These are phyloP conservation scores for Scolopax rusticola DNA, from an alignment of 2,797 vertebrate species.

Conservation along the genomic window DNA sequence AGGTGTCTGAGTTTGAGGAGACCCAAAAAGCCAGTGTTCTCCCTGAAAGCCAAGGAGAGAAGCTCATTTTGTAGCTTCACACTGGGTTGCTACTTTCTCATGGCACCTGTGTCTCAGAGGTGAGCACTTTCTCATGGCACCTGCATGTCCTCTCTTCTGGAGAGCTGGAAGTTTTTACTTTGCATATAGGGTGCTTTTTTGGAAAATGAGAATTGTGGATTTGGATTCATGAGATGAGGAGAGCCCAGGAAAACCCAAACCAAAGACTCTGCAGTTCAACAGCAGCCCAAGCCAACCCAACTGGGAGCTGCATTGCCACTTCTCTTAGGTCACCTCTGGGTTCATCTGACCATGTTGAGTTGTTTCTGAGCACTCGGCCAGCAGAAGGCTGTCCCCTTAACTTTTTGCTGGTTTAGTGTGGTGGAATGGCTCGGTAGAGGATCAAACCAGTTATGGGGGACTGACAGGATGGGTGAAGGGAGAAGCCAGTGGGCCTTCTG, in stretches of 20 bases:
- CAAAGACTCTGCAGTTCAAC: not conserved
- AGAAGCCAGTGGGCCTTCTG: not conserved
- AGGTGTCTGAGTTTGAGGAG: not conserved
- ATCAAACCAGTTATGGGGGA: not conserved
- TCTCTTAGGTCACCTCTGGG: not conserved
- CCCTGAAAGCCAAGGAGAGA: not conserved
- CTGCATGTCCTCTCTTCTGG: not conserved
- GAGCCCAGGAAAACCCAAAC: not conserved
- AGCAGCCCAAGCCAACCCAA: not conserved
- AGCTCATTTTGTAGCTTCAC: not conserved
- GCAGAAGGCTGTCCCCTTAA: not conserved
- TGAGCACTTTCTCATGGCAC: not conserved
- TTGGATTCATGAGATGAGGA: not conserved
- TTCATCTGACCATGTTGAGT: not conserved
- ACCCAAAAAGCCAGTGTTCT: not conserved
- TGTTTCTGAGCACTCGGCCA: not conserved
- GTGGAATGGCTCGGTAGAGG: not conserved
- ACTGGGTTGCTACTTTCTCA: not conserved
- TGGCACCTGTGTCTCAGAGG: not conserved
- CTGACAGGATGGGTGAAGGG: not conserved
- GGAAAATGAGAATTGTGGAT: not conserved
- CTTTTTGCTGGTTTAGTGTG: not conserved
- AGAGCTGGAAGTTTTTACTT: not conserved
- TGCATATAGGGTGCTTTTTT: not conserved
- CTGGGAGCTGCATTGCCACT: not conserved